Base-by-base conservation (phyloP, 2,113 vertebrate genomes). In the Parotia lawesii region DNA sequence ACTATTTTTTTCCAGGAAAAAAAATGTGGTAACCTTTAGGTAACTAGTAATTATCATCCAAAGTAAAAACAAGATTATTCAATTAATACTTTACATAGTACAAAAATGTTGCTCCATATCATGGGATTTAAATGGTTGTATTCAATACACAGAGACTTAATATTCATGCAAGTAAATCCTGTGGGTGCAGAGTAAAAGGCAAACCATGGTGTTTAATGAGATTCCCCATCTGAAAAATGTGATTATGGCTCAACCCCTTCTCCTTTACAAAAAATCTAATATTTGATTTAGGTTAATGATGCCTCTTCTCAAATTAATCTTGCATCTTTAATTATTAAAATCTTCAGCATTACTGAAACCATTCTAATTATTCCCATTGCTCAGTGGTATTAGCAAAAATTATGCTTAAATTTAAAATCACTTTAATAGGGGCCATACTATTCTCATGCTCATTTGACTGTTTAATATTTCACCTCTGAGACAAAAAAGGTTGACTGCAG, bases 251-350 rank as follows among this genome's bases (percentile, higher is more conserved):
- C 80, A 95, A 70, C n/a, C 31, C 47, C 40, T n/a, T 85, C 56
- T 86, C 73, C 92, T 96, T 96, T 89, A 81, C 70, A 93, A 85
- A 42, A 91, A 94, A 97, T 96, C 90, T 97, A 97, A 97, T 97
- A 97, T 97, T 98, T 98, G 91, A 97, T 97, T 98, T 98, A 92
- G 95, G 95, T 94, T 97, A 97, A 97, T 97, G 95, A 97, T 97
- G 95, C 74, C 94, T 95, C 93, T 97, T 90, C 91, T 96, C 54
- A 97, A 97, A 97, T 98, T 97, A 97, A 97, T 97, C 95, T 96
- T 96, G 57, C 95, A 74, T 74, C 86, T 96, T 98, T 97, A 98
- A 97, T 98, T 98, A 98, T 98, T 98, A 90, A 98, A 97, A 82
- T 96, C 88, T 96, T 75, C 76, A 96, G 58, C 74, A 78, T 97